Conservation (phyloP, 2,113 vertebrate species). For the Phylloscopus whistleri region DNA sequence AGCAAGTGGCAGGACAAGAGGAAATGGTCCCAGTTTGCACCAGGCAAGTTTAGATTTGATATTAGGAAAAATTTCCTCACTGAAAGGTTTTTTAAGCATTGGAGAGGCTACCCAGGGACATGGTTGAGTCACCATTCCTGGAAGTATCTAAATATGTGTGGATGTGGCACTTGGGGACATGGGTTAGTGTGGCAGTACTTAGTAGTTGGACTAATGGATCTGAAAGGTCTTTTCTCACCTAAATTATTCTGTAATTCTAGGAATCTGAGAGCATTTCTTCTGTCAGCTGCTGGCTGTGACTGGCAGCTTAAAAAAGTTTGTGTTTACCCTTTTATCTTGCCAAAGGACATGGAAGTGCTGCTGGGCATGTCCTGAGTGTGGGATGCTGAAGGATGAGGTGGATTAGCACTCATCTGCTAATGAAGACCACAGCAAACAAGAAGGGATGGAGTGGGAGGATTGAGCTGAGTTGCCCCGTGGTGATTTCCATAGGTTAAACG, state of each 20-base stretch:
- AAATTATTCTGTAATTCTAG: neutral
- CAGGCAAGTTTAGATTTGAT: neutral
- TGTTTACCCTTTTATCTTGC: neutral
- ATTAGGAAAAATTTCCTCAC: neutral
- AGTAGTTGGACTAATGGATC: neutral
- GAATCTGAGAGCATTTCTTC: neutral
- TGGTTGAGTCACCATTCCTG: neutral
- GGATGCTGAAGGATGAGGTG: neutral
- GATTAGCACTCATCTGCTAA: neutral
- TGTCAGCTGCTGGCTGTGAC: neutral
- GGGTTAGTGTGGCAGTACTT: neutral
- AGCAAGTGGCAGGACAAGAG: neutral
- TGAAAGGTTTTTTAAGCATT: neutral
- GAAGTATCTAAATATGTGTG: neutral
- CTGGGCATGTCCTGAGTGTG: neutral
- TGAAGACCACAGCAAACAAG: neutral
- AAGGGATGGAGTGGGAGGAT: neutral
- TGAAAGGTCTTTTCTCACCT: neutral
- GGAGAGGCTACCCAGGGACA: neutral
- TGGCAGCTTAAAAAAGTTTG: neutral
- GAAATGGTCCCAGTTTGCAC: neutral
- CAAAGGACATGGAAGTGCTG: neutral
- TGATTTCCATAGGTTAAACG: neutral
- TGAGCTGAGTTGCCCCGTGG: neutral
- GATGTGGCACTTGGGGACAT: neutral